Evolutionary conservation across 2,113 vertebrate species (phyloP).

Genomic region (Podiceps cristatus): DNA sequence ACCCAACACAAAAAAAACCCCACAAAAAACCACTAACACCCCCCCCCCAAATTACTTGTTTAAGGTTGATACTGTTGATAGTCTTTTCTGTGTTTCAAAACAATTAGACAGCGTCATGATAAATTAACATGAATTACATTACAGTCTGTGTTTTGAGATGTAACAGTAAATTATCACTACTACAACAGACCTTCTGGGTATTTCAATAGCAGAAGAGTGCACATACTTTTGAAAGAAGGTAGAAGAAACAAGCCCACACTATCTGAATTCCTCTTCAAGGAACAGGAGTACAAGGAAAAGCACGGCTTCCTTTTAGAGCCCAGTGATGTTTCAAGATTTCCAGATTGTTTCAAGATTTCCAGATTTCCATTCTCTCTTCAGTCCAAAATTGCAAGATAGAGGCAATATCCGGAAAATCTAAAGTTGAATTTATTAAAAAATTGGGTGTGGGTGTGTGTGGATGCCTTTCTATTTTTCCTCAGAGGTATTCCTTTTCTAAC

Average conservation of each 20-base stretch:
- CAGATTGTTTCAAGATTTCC: background rate
- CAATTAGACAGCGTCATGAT: background rate
- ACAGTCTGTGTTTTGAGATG: background rate
- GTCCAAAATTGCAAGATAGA: background rate
- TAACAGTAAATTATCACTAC: background rate
- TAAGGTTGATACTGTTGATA: background rate
- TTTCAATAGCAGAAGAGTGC: background rate
- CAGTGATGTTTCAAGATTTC: background rate
- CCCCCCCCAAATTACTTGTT: background rate
- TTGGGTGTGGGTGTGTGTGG: background rate
- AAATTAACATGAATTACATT: background rate
- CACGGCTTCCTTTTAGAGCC: background rate
- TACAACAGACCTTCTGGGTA: background rate
- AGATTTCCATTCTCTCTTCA: background rate
- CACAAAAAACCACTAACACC: too few species aligned
- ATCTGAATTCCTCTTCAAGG: background rate
- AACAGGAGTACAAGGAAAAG: background rate
- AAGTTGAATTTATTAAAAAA: background rate
- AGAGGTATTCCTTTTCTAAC: background rate
- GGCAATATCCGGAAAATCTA: background rate
- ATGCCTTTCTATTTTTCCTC: background rate
- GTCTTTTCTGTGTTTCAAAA: background rate
- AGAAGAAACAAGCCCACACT: background rate
- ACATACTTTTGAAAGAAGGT: background rate
- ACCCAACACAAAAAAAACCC: too few species aligned